A percentile compares a stretch with the other conserved stretches of the same genome.
Conservation (phyloP, 2,797 vertebrate genomes). For the Macrochelys suwanniensis region DNA sequence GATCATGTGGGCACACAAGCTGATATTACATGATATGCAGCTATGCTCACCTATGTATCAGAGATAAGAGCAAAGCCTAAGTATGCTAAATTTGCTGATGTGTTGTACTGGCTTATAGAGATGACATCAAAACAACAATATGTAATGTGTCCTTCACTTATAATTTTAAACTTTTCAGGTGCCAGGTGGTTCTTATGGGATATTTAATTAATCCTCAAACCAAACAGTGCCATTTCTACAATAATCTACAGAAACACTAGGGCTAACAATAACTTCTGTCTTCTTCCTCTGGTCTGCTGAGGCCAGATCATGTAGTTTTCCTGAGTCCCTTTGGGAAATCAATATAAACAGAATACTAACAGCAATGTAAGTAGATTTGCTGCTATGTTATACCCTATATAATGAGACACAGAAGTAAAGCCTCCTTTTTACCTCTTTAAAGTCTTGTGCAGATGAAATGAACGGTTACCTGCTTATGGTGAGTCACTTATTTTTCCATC, state of each 20-base stretch:
- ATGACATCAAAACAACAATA: accelerated
- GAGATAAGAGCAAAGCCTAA: not conserved
- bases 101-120: not conserved
- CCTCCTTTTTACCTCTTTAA: not conserved
- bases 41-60: not conserved
- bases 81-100: not conserved
- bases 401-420: not conserved
- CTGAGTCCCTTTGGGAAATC: not conserved
- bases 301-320: not conserved
- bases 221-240: not conserved
- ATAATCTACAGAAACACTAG: not conserved
- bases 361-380: not conserved
- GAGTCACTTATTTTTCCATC: not conserved
- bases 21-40: not conserved
- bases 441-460: not conserved
- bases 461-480: not conserved
- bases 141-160: not conserved
- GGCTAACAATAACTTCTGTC: not conserved
- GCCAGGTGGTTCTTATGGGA: not conserved
- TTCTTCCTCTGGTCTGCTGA: not conserved
- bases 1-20: not conserved
- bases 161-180: accelerated
- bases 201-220: not conserved
- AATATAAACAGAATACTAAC: not conserved
- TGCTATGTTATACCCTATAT: accelerated